Conservation (phyloP, 2,797 vertebrate species). For the Sylvia borin region DNA sequence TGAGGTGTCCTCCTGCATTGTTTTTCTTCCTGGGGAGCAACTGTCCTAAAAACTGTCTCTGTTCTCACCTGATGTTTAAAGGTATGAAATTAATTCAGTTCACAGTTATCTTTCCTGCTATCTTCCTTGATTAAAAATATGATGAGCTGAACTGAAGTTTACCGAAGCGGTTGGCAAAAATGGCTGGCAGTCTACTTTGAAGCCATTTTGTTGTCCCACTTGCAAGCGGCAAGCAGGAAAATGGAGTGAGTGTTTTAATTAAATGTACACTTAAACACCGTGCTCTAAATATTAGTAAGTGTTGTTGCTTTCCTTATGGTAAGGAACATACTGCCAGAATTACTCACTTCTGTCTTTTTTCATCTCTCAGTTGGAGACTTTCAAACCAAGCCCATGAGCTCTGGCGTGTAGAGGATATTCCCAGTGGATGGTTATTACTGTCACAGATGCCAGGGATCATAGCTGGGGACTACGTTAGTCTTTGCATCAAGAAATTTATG, state of each 20-base stretch:
- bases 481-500: background rate
- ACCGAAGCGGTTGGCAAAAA: background rate
- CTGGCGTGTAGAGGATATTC: accelerated
- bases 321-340: background rate
- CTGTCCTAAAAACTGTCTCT: background rate
- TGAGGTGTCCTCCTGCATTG: conserved; percentile 14
- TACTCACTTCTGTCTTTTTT: background rate
- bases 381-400: background rate
- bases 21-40: conserved; percentile 44
- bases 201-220: background rate
- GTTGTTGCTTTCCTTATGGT: background rate
- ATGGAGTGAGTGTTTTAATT: background rate
- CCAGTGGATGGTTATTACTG: background rate
- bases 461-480: background rate
- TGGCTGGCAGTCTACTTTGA: background rate
- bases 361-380: background rate
- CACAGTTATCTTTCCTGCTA: background rate
- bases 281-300: background rate
- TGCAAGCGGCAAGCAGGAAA: background rate
- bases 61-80: conserved; percentile 12
- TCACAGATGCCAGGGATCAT: background rate
- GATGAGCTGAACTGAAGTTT: background rate
- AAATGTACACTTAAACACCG: background rate
- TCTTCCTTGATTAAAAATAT: background rate
- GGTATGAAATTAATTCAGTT: conserved; percentile 23